Percentiles rank a stretch among this genome's conserved stretches.
Conservation (phyloP, 1,140 invertebrate species). For the Goniozus legneri region DNA sequence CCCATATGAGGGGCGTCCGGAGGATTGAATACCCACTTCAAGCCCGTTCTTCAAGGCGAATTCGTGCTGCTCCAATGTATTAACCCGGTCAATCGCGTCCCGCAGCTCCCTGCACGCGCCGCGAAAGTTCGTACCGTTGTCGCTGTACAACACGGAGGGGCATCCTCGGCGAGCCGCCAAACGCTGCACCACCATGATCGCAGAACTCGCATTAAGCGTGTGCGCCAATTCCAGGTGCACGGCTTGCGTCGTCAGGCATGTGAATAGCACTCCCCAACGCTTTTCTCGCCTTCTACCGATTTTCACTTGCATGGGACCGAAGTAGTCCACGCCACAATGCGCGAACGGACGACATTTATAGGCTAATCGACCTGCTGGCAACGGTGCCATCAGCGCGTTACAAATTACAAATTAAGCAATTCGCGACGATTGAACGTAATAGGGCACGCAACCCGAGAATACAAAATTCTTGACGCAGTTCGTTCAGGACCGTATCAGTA, state of each 20-base stretch:
- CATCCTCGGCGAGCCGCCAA: constrained; percentile 10
- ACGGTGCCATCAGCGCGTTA: not conserved
- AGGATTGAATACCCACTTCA: not conserved
- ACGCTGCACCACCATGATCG: not conserved
- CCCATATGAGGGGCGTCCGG: not conserved
- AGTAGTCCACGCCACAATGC: constrained; percentile 10
- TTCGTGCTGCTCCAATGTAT: not conserved
- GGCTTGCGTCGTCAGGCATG: constrained; percentile 15
- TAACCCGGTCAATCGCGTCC: not conserved
- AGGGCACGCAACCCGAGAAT: not conserved
- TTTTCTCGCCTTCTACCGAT: constrained; percentile 9
- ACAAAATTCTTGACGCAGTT: constrained; percentile 8
- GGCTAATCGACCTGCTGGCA: not conserved
- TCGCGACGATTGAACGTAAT: not conserved
- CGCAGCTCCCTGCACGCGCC: not conserved
- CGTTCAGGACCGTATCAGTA: constrained; percentile 15
- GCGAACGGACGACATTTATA: not conserved
- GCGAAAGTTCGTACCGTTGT: not conserved
- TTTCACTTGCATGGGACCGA: constrained; percentile 4
- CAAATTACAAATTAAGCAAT: constrained; percentile 1
- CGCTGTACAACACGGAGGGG: not conserved
- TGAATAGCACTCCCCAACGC: constrained; percentile 16
- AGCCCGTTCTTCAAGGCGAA: not conserved
- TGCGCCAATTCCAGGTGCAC: constrained; percentile 21
- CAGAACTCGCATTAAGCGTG: not conserved